A percentile compares a stretch with the other conserved stretches of the same genome.
phyloP scores from a whole-genome alignment of 1,140 invertebrate species.

The Hylaeus volcanicus region DNA sequence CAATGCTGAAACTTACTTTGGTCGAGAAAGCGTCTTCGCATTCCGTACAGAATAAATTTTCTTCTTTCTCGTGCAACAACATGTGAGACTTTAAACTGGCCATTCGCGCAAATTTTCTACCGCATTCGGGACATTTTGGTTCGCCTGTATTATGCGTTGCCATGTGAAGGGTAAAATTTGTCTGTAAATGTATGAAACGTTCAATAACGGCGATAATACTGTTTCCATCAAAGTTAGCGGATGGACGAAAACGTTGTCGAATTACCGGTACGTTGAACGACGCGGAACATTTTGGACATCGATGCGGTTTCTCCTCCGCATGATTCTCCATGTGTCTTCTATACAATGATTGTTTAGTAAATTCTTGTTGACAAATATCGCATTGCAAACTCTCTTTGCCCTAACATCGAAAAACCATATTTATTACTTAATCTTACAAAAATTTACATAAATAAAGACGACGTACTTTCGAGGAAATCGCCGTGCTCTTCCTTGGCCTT shows the following conservation, averaged over 20 bases:
- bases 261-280: conserved; percentile 84
- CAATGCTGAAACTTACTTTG: conserved; percentile 78
- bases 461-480: conserved; percentile 44
- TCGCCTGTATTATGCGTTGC: conserved; percentile 82
- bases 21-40: conserved; percentile 86
- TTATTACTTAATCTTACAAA: neutral
- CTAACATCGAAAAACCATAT: conserved; percentile 24
- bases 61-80: conserved; percentile 85
- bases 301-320: conserved; percentile 84
- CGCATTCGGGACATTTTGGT: conserved; percentile 85
- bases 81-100: conserved; percentile 88
- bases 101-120: conserved; percentile 83
- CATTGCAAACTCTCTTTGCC: conserved; percentile 79
- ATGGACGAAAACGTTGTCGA: neutral
- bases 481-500: conserved; percentile 64
- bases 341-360: conserved; percentile 80
- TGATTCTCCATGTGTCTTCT: conserved; percentile 83
- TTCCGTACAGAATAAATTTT: conserved; percentile 85
- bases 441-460: conserved; percentile 9
- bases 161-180: conserved; percentile 84
- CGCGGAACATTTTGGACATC: conserved; percentile 83
- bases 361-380: conserved; percentile 82
- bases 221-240: no score
- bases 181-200: conserved; percentile 65
- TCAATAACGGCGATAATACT: neutral